Base-by-base conservation (phyloP, 2,888 invertebrate genomes). In the Macrosoma leucophasiata region DNA sequence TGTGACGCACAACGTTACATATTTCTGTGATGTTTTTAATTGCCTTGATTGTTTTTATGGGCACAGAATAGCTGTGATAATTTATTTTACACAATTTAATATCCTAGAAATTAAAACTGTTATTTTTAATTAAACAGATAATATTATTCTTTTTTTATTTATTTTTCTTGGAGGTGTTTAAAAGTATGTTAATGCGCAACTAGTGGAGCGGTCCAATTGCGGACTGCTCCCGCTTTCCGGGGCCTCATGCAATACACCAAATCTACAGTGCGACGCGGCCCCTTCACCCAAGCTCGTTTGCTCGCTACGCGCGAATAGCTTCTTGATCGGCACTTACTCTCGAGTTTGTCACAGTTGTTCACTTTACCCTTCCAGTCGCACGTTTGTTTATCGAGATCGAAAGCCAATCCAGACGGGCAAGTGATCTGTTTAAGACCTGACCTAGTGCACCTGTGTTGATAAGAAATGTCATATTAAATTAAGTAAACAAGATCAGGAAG, bases 301-400 rank as follows among this genome's bases (percentile, higher is more conserved):
- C 69, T 75, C 65, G 76, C 77, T 76, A 77, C 69, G 62, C 76
- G 75, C 74, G 72, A 74, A 71, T 76, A 79, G 71, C 71, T 68
- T 71, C 65, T 64, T 59, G 67, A 63, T 73, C 77, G 73, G 67
- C 87, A 92, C 95, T 95, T 94, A 96, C 96, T 96, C 91, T 96
- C 95, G 85, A 95, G 89, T 88, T 91, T 92, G 89, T 95, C 93
- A 91, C 96, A 96, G 91, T 93, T 96, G 89, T 88, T 91, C 89
- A 96, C 96, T 91, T 96, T 95, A 89, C 94, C 95, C 90, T 95
- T 96, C 96, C 96, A 96, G 90, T 96, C 95, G 88, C 96, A 96
- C 84, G 96, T 96, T 89, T 96, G 96, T 90, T 95, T 96, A 88
- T 94, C 93, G 88, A 96, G 91, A 90, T 96, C 96, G 90, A 96